Percentiles rank a stretch among this genome's conserved stretches.
Evolutionary conservation across 2,797 vertebrate species (phyloP).

Genomic region (Cossypha heuglini): DNA sequence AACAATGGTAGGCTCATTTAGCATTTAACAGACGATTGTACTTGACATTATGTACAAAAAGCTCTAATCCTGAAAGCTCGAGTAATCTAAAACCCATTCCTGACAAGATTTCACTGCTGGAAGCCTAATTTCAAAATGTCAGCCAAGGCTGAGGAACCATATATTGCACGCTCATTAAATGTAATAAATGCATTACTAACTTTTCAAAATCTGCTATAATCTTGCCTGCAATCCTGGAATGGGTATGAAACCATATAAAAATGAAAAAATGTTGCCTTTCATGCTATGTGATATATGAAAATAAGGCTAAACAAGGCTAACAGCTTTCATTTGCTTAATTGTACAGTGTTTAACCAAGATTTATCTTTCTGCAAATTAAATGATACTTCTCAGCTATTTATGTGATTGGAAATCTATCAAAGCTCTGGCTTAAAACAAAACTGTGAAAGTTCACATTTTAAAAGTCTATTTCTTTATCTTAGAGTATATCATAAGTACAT

Average conservation of each 20-base stretch:
- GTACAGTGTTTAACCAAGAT: neutral
- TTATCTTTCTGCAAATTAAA: neutral
- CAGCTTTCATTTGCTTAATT: constrained; percentile 34
- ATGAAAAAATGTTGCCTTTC: neutral
- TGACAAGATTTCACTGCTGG: constrained; percentile 70
- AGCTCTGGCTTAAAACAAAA: neutral
- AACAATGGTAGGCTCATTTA: constrained; percentile 39
- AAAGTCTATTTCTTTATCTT: neutral
- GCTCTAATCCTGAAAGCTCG: constrained; percentile 48
- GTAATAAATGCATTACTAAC: constrained; percentile 38
- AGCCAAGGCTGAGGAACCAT: constrained; percentile 38
- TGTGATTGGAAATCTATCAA: neutral
- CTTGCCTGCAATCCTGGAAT: neutral
- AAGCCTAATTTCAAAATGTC: constrained; percentile 71
- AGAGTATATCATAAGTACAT: neutral
- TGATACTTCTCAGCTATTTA: neutral
- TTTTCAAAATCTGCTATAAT: neutral
- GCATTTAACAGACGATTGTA: constrained; percentile 52
- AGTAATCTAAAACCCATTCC: constrained; percentile 64
- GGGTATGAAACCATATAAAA: neutral
- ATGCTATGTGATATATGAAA: neutral
- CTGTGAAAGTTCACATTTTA: neutral
- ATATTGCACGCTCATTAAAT: constrained; percentile 34
- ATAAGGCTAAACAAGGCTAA: constrained; percentile 12
- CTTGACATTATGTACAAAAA: constrained; percentile 61